phyloP scores from a whole-genome alignment of 37 sponge, comb jelly and placozoan genomes.

The Sycon ciliatum region DNA sequence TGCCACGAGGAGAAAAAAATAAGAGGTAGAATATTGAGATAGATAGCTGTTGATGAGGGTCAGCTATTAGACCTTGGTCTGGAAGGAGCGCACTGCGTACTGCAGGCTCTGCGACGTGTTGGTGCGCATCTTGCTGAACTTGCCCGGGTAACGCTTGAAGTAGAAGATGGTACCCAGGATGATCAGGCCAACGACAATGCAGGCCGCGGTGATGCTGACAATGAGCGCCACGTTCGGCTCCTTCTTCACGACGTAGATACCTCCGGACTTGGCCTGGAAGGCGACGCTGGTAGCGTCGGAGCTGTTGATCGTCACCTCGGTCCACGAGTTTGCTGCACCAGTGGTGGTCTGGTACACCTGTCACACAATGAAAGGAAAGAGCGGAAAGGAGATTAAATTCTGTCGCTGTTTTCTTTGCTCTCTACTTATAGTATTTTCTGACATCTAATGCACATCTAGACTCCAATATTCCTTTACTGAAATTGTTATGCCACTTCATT shows the following conservation, averaged over 20 bases:
- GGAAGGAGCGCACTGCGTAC: background rate
- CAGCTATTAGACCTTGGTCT: background rate
- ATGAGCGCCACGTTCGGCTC: slow-evolving; percentile 12
- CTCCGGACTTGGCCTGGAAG: slow-evolving; percentile 35
- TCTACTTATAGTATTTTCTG: too few species aligned
- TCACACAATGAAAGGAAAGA: too few species aligned
- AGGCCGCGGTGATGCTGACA: slow-evolving; percentile 28
- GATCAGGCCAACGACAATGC: slow-evolving; percentile 36
- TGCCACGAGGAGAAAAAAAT: too few species aligned
- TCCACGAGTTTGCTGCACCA: slow-evolving; percentile 20
- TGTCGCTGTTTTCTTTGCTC: too few species aligned
- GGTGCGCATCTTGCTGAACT: background rate
- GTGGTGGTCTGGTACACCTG: background rate
- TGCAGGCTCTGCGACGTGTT: background rate
- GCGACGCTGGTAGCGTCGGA: slow-evolving; percentile 34
- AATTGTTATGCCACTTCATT: too few species aligned
- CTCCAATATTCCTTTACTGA: too few species aligned
- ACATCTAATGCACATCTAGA: too few species aligned
- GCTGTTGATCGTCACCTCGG: slow-evolving; percentile 23
- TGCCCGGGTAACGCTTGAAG: slow-evolving; percentile 8
- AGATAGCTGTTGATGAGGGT: background rate
- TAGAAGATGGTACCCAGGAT: slow-evolving; percentile 22
- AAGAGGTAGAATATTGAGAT: too few species aligned
- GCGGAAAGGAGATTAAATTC: too few species aligned
- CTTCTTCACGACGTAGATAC: slow-evolving; percentile 52